Evolutionary conservation across 2,113 vertebrate species (phyloP), one percentile per base, ranked within the genome.

Genomic region (Oreotrochilus melanogaster): DNA sequence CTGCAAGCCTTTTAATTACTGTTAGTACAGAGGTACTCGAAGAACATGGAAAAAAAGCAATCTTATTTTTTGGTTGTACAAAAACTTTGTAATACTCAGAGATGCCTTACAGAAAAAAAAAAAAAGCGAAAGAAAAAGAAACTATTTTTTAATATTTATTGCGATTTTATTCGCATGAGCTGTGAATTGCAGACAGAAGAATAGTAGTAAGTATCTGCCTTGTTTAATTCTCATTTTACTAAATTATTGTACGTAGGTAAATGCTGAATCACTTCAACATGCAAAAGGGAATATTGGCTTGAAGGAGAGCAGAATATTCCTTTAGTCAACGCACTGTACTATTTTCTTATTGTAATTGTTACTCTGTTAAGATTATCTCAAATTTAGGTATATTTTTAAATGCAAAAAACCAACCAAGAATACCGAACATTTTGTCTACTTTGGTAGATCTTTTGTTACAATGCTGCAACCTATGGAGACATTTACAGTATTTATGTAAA

Each of bases 401-500:
- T 58, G 91, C 91, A 95, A 94, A 94, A 88, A 91, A 92, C 0
- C 88, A 89, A 78, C 96, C 93, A 88, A 92, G 97, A 95, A 95
- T 93, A 96, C 89, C 4, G 92, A 97, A 91, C 98, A 97, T 97
- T 96, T 97, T 97, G 97, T 97, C 88, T 97, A 97, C 96, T 95
- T 97, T 72, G 96, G 98, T 97, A 96, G 93, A 87, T 91, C 88
- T 96, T 95, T 96, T 95, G 93, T 98, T 97, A 97, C 84, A 73
- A 97, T 98, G 98, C 98, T 97, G 97, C 97, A 93, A 94, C 97
- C 96, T 95, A 92, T 92, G 96, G 98, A 97, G 98, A 97, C 97
- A 97, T 98, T 96, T 97, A 97, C 98, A 98, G 98, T 99, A 98
- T 98, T 99, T 99, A 99, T 98, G 97, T 97, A 92, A 97, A 97